phyloP scores from a whole-genome alignment of 2,888 invertebrate genomes.

The Minunthozetes semirufus region DNA sequence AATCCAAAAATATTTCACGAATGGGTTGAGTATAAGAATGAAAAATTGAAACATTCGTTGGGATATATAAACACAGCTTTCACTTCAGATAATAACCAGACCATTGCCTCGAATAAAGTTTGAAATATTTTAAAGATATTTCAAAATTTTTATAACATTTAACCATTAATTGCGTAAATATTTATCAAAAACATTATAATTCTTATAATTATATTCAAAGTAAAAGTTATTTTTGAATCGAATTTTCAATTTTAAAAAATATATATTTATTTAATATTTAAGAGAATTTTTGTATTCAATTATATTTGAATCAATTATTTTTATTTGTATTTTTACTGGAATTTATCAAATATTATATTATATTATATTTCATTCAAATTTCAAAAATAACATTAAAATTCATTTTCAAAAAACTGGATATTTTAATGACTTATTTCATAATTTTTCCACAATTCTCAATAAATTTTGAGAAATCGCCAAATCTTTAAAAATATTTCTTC shows the following conservation, averaged over 20 bases:
- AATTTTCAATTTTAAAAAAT: background rate
- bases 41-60: background rate
- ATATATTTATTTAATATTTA: background rate
- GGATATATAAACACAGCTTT: conserved; percentile 12
- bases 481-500: too few relatives aligned
- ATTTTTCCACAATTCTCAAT: too few relatives aligned
- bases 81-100: background rate
- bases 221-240: background rate
- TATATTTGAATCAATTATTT: too few relatives aligned
- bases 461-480: too few relatives aligned
- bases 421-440: too few relatives aligned
- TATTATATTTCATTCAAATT: too few relatives aligned
- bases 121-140: background rate
- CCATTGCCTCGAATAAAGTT: background rate
- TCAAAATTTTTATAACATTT: too few relatives aligned
- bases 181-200: background rate
- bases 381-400: too few relatives aligned
- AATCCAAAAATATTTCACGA: conserved; percentile 45
- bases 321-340: too few relatives aligned
- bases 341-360: too few relatives aligned
- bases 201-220: background rate
- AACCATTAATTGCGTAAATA: background rate
- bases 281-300: too few relatives aligned
- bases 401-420: too few relatives aligned
- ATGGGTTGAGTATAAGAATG: conserved; percentile 35